Base-by-base conservation (phyloP, 2,888 invertebrate species). In the Sesamia inferens region DNA sequence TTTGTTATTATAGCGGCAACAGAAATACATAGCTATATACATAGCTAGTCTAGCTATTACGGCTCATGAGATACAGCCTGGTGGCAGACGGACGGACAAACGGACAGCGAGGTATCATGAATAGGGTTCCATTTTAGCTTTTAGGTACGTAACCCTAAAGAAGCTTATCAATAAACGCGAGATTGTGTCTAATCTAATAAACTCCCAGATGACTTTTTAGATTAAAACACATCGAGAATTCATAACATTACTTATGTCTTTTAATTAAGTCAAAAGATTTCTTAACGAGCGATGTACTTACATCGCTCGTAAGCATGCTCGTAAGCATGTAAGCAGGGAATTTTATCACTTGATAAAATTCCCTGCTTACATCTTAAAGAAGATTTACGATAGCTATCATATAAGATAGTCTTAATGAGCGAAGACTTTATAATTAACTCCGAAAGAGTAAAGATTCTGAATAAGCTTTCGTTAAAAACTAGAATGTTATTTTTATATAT, bases 331-430 rank as follows among this genome's bases (percentile, higher is more conserved):
- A n/a, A n/a, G n/a, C n/a, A n/a, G n/a, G n/a, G n/a, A n/a, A n/a
- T n/a, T n/a, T n/a, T n/a, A n/a, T n/a, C n/a, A n/a, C n/a, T 44
- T 22, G 42, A 76, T 76, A 67, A 74, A 51, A 74, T 58, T 76
- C 19, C 58, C 66, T 22, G 13, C 42, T 74, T 67, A 59, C 44
- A 31, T 76, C 19, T 59, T 67, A 24, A 42, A 42, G 13, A 51
- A 76, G 42, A 76, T 74, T 74, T 59, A 67, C 31, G 58, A 51
- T 47, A 39, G 2, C 16, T n/a, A n/a, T n/a, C n/a, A n/a, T n/a
- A n/a, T n/a, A n/a, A n/a, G n/a, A n/a, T n/a, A n/a, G n/a, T n/a
- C n/a, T n/a, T n/a, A n/a, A n/a, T n/a, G n/a, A n/a, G n/a, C n/a
- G 63, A 51, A 19, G 76, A 44, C 14, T 58, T 67, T 58, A 67